Percentiles rank a stretch among this genome's conserved stretches.
These are phyloP conservation scores for Tenthredo amoena DNA, from an alignment of 2,888 invertebrate genomes.

Conservation along the genomic window DNA sequence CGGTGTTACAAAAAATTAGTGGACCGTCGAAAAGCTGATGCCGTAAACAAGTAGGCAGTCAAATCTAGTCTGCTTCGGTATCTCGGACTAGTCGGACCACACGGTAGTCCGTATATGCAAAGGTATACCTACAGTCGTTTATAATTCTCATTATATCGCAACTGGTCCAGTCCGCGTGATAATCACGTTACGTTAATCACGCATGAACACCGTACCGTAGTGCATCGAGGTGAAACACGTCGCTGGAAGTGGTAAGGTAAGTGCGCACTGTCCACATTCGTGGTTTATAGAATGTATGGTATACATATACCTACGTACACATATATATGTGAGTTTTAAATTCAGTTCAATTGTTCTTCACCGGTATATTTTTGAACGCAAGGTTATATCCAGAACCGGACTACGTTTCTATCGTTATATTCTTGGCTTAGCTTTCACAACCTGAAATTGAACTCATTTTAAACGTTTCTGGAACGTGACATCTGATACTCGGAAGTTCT, in stretches of 20 bases:
- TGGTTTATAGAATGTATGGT: neutral
- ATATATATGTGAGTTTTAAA: neutral
- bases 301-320: too few relatives aligned
- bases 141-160: conserved; percentile 35
- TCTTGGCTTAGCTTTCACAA: conserved; percentile 16
- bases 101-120: neutral
- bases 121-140: conserved; percentile 8
- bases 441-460: conserved; percentile 14
- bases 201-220: neutral
- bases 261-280: neutral
- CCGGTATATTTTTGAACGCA: conserved; percentile 23
- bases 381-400: conserved; percentile 9
- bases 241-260: conserved; percentile 19
- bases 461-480: conserved; percentile 3
- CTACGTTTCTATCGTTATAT: conserved; percentile 15
- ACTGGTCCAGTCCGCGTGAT: conserved; percentile 31
- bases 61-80: conserved; percentile 3
- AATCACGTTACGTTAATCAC: conserved; percentile 46
- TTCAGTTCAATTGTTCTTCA: neutral
- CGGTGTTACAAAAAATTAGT: neutral
- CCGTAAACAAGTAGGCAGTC: neutral
- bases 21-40: neutral
- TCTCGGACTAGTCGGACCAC: neutral
- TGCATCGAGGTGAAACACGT: conserved; percentile 12
- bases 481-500: neutral